Base-by-base conservation (phyloP, 2,797 vertebrate species). In the Cirrhinus molitorella region DNA sequence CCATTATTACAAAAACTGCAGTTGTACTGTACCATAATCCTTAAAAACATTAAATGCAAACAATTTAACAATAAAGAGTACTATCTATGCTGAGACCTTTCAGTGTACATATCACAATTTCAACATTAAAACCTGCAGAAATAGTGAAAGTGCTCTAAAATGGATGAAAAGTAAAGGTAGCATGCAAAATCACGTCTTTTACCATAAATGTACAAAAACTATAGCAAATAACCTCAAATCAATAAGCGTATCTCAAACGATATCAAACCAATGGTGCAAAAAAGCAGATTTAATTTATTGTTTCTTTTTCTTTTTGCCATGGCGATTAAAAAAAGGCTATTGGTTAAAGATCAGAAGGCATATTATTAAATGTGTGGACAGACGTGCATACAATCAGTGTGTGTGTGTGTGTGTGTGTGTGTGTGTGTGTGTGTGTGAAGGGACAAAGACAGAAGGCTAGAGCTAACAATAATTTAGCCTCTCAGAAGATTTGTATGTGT, bases 1-100 rank as follows among this genome's bases (percentile, higher is more conserved):
- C 65, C 83, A 73, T 74, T 85, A 91, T 81, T 89, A 87, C 88
- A 89, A 93, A 90, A 89, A 73, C 47, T 23, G 16, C 63, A 55
- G n/a, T 68, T 70, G 13, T 19, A 59, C 63, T 76, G 61, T 51
- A 71, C 59, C 51, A 55, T 37, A 67, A 76, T 65, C 57, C 51
- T 87, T 84, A 82, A 86, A 87, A 80, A 83, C 81, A 80, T 76
- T 79, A 80, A 74, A 79, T 81, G 67, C 61, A 57, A 63, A 74
- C 51, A 70, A 79, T 49, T 65, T 16, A 68, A 79, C 63, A 55
- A 53, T 17, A 79, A 53, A 55, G 53, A 67, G 67, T n/a, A 81
- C 47, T 40, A 81, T 31, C 57, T 63, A 66, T 5, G 59, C 61
- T 79, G 55, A 74, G 53, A 40, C 70, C 21, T 68, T 83, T 85